Evolutionary conservation across 2,888 invertebrate species (phyloP), one percentile per base, ranked within the genome.

Genomic region (Odiellus spinosus): DNA sequence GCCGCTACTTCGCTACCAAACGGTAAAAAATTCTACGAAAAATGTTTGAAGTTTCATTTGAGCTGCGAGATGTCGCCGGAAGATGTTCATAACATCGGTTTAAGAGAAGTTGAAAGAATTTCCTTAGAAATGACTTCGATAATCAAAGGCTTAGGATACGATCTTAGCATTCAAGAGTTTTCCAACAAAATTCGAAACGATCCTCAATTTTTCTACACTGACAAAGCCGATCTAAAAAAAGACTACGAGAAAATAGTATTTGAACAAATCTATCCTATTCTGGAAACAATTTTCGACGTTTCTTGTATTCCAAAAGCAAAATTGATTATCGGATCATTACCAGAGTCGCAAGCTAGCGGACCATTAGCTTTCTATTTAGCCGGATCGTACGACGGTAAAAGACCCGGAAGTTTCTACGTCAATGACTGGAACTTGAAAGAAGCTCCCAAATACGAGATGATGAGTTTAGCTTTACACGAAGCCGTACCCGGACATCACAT

Each of bases 401-500:
- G 62, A 42, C 60, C 64, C 14, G 65, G 64, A 17, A 51, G 53
- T 26, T 63, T 59, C 55, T 61, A 58, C 46, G 55, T 64, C 46
- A 63, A 64, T 50, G 26, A 26, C 26, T 26, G 26, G 26, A 26
- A 26, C 26, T 26, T 26, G 26, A 26, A 26, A 4, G 26, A 26
- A 26, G 64, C 67, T 35, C 60, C 64, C 1, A 64, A 58, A n/a
- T 65, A 63, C 48, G 58, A 58, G 6, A 63, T 67, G 59, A 57
- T 59, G 41, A 58, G 65, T 1, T 46, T 67, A 11, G 55, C 63
- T 3, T 54, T 67, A 2, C 67, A 68, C 52, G 66, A 67, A 55
- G 60, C 62, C 3, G 56, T 62, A 20, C 68, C 68, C 1, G 67
- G 67, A 2, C 67, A 67, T 49, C 67, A 68, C 55, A 53, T 66